Percentiles rank a stretch among this genome's conserved stretches.
Conservation (phyloP, 2,888 invertebrate genomes). For the Clanis bilineata region DNA sequence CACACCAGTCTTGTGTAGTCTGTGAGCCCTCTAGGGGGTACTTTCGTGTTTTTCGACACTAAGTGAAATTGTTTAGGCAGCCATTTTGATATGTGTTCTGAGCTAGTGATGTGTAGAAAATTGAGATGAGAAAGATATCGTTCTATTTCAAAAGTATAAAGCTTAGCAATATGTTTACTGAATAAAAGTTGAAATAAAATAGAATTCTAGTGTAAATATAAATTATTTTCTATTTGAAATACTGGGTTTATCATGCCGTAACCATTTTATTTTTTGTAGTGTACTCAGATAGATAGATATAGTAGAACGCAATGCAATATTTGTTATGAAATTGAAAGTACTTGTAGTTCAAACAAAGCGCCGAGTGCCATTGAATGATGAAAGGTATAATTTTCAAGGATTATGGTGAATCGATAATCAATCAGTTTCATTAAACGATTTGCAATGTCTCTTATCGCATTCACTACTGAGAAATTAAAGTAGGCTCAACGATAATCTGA, state of each 20-base stretch:
- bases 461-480: background rate
- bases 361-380: background rate
- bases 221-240: no score
- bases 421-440: background rate
- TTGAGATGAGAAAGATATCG: background rate
- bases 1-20: background rate
- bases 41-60: slow-evolving; percentile 9
- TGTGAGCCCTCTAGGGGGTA: background rate
- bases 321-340: slow-evolving; percentile 2
- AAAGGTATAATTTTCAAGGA: background rate
- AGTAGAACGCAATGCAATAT: background rate
- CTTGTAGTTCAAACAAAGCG: background rate
- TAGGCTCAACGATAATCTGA: background rate
- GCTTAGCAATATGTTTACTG: background rate
- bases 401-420: slow-evolving; percentile 5
- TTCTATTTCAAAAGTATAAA: background rate
- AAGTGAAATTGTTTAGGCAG: background rate
- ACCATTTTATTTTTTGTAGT: background rate
- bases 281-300: background rate
- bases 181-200: no score
- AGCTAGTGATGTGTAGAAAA: background rate
- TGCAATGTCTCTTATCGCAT: background rate
- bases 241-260: no score
- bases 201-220: no score
- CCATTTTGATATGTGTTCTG: background rate